Conservation (phyloP, 2,888 invertebrate genomes). For the Rhimphoctona megacephalus region DNA sequence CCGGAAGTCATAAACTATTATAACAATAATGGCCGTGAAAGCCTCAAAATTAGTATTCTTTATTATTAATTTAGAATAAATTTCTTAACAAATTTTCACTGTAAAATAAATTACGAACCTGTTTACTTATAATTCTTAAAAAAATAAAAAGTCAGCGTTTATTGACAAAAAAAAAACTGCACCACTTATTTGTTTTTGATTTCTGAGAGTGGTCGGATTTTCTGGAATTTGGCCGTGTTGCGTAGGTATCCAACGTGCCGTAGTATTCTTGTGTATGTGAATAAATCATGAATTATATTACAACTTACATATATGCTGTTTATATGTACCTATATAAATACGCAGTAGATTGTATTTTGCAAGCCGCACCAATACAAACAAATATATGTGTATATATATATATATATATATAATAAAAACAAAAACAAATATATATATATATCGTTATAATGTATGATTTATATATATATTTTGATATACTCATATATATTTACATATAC, state of each 20-base stretch:
- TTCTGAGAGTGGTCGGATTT: conserved; percentile 22
- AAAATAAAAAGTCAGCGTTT: too few species aligned
- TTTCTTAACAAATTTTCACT: too few species aligned
- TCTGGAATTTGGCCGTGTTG: conserved; percentile 67
- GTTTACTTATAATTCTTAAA: too few species aligned
- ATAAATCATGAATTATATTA: conserved; percentile 72
- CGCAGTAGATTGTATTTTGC: conserved; percentile 69
- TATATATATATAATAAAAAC: not conserved
- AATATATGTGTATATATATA: conserved; percentile 3
- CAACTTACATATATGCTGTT: conserved; percentile 73
- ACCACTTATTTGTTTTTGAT: conserved; percentile 28
- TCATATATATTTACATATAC: conserved; percentile 32
- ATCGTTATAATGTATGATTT: not conserved
- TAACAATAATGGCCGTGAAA: too few species aligned
- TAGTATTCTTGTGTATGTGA: conserved; percentile 67
- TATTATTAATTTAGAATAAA: too few species aligned
- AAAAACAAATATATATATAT: conserved; percentile 2
- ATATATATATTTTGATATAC: conserved; percentile 16
- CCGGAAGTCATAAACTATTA: too few species aligned
- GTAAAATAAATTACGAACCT: too few species aligned
- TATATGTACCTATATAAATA: conserved; percentile 60
- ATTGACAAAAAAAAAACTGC: not conserved
- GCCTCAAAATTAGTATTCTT: too few species aligned
- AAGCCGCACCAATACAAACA: conserved; percentile 62
- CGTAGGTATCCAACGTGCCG: conserved; percentile 74